Evolutionary conservation across 2,113 vertebrate genomes (phyloP).

Genomic region (Picathartes gymnocephalus): DNA sequence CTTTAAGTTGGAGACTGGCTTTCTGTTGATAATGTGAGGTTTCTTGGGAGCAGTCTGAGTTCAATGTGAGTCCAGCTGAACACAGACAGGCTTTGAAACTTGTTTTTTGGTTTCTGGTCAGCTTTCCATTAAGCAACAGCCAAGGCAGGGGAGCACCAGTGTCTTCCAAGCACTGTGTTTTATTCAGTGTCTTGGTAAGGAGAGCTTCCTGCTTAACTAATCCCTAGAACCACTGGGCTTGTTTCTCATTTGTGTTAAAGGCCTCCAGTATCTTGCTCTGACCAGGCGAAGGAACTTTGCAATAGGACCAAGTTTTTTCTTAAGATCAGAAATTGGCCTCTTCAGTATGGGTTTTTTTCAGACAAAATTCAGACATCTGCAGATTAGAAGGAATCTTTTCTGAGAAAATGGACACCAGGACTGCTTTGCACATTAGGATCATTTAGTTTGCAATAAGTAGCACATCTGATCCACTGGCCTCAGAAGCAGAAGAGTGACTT

Average conservation of each 20-base stretch:
- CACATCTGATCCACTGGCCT: not conserved
- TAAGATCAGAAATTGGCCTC: not conserved
- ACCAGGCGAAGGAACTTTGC: not conserved
- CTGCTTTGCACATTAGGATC: not conserved
- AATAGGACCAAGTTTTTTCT: not conserved
- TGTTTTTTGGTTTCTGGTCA: not conserved
- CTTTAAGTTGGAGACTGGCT: not conserved
- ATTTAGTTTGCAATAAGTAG: not conserved
- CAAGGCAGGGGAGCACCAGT: not conserved
- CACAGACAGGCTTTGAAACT: conserved; percentile 9
- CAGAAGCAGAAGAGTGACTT: not conserved
- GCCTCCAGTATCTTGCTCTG: not conserved
- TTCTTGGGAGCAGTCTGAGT: not conserved
- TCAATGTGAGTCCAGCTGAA: not conserved
- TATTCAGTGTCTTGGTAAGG: not conserved
- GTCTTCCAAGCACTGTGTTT: not conserved
- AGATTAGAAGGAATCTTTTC: not conserved
- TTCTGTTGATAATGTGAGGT: not conserved
- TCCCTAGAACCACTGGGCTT: not conserved
- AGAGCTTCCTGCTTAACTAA: not conserved
- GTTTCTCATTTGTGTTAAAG: not conserved
- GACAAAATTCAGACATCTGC: not conserved
- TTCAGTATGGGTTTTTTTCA: not conserved
- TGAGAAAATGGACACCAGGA: not conserved
- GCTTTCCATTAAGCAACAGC: not conserved